Base-by-base conservation (phyloP, 1,140 invertebrate genomes). In the Apis florea region DNA sequence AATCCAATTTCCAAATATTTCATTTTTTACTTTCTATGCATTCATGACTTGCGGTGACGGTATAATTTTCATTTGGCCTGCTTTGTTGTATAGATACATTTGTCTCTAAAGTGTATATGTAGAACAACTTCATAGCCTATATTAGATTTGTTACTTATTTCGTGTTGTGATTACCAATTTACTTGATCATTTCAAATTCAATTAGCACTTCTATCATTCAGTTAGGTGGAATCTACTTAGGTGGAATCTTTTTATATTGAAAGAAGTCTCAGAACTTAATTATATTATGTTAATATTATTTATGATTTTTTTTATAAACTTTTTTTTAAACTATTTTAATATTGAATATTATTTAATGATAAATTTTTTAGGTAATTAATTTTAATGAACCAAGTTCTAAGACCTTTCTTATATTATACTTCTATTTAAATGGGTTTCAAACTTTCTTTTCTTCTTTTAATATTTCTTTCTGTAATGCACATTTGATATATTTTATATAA, bases 31-130 rank as follows among this genome's bases (percentile, higher is more conserved):
- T 77, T 77, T 87, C 58, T 87, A 78, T 85, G 83, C 85, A 89
- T 90, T 88, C 86, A 89, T 85, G 75, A 88, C 82, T 85, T 87
- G 85, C 90, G 90, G 90, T 91, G 90, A 90, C 85, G 90, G 90
- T 89, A 84, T 89, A 85, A 85, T 88, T 85, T 85, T 83, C 78
- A 71, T 89, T 89, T 88, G 84, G 83, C 83, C 64, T 70, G 87
- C 89, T 89, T 89, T 85, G 53, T 79, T 83, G 82, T 78, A 81
- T 84, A 83, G 81, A 84, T 83, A 83, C 58, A 70, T 87, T 80
- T 84, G 68, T 83, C 66, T 70, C 66, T 70, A 77, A 88, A 83
- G 51, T 85, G 82, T 83, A 51, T 83, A 80, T 73, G 84, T 89
- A 89, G 85, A 87, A 83, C 31, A 79, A 82, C 80, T 78, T 82